Conservation (phyloP, 2,888 invertebrate species). For the Oscheius sp. region DNA sequence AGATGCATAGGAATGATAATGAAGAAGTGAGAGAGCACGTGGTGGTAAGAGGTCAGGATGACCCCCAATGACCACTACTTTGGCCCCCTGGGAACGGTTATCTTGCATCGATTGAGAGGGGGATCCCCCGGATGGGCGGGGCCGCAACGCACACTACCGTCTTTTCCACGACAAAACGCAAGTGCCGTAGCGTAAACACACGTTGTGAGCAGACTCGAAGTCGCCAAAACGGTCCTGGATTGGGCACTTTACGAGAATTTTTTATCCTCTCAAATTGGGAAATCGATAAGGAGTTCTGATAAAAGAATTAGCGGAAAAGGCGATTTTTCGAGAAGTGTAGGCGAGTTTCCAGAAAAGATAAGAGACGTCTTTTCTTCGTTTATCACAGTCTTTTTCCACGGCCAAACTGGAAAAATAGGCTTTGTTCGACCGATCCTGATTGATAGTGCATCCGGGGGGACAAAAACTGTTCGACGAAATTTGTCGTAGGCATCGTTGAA, state of each 20-base stretch:
- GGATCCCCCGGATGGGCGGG: conserved; percentile 21
- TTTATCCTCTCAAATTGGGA: background rate
- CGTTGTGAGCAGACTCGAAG: background rate
- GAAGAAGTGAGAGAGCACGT: background rate
- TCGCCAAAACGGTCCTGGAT: background rate
- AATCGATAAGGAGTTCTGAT: too few relatives aligned
- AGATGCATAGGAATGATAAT: background rate
- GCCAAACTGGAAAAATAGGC: background rate
- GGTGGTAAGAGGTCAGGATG: background rate
- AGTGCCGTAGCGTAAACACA: conserved; percentile 16
- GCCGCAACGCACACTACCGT: background rate
- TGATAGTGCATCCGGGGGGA: too few relatives aligned
- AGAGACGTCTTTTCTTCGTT: background rate
- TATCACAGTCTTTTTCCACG: background rate
- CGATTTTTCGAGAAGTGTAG: background rate
- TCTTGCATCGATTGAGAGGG: conserved; percentile 20
- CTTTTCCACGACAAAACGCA: conserved; percentile 21
- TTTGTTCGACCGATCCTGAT: background rate
- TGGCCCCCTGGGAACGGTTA: conserved; percentile 23
- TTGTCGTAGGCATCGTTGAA: too few relatives aligned
- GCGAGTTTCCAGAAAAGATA: background rate
- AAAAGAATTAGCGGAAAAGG: too few relatives aligned
- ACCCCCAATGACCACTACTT: conserved; percentile 10
- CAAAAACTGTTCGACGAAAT: too few relatives aligned
- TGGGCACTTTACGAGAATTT: background rate